phyloP scores from a whole-genome alignment of 2,888 invertebrate genomes.

The Mechanitis messenoides region DNA sequence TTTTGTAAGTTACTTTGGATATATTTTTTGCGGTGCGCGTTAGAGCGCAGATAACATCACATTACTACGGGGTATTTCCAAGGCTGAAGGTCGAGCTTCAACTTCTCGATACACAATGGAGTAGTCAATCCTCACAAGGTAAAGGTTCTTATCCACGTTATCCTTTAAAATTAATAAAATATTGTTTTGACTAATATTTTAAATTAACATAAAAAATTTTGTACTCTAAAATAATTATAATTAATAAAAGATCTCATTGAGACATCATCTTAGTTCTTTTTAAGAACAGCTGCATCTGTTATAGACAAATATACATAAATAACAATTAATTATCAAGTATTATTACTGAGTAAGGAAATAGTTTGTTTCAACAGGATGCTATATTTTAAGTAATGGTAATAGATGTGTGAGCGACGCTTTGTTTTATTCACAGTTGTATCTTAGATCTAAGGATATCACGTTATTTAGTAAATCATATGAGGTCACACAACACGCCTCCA shows the following conservation, averaged over 20 bases:
- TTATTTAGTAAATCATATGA: slow-evolving; percentile 1
- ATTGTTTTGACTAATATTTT: background rate
- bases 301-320: too few species aligned
- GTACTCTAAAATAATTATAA: too few species aligned
- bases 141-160: background rate
- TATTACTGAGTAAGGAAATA: too few species aligned
- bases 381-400: background rate
- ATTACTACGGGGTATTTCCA: slow-evolving; percentile 29
- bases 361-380: background rate
- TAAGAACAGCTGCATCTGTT: too few species aligned
- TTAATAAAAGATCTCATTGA: too few species aligned
- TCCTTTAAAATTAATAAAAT: background rate
- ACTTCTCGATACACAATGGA: slow-evolving; percentile 21
- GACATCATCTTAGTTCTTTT: too few species aligned
- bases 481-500: background rate
- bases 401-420: background rate
- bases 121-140: background rate
- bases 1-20: slow-evolving; percentile 17
- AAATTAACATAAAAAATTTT: too few species aligned
- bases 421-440: background rate
- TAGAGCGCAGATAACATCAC: slow-evolving; percentile 27
- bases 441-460: background rate
- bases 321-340: too few species aligned
- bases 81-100: slow-evolving; percentile 27
- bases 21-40: slow-evolving; percentile 28